These are phyloP conservation scores for Dicranocentrus wangi DNA, from an alignment of 2,888 invertebrate genomes.

Conservation along the genomic window DNA sequence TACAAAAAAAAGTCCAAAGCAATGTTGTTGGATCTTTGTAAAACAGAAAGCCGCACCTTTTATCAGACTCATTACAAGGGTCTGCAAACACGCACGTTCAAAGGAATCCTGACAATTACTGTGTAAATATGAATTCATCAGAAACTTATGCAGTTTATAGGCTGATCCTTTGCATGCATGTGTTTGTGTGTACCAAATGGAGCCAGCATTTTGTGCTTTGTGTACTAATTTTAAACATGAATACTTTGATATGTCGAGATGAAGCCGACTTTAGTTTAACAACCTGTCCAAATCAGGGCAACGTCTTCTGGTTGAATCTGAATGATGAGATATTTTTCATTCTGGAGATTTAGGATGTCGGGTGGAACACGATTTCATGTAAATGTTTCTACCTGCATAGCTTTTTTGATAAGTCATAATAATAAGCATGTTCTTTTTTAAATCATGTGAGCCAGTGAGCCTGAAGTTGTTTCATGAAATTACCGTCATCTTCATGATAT, in stretches of 20 bases:
- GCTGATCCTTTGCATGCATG: background rate
- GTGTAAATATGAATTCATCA: constrained; percentile 35
- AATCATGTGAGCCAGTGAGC: constrained; percentile 26
- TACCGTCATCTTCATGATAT: constrained; percentile 46
- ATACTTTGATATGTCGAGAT: constrained; percentile 3
- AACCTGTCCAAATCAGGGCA: background rate
- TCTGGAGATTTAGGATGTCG: no score
- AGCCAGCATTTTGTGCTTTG: background rate
- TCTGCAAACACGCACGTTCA: background rate
- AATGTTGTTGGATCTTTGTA: constrained; percentile 17
- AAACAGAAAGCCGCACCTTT: constrained; percentile 47
- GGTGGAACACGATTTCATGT: background rate
- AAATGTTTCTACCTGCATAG: background rate
- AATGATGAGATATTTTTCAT: no score
- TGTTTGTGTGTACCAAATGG: background rate
- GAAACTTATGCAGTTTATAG: background rate
- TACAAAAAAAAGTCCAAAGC: no score
- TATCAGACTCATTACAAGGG: constrained; percentile 21
- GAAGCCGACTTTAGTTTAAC: constrained; percentile 26
- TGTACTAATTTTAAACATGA: constrained; percentile 14
- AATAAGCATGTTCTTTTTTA: constrained; percentile 14
- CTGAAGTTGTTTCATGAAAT: constrained; percentile 37
- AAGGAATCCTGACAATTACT: constrained; percentile 36
- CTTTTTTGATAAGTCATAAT: constrained; percentile 5
- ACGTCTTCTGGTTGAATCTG: background rate